Percentiles rank a stretch among this genome's conserved stretches.
Evolutionary conservation across 2,888 invertebrate species (phyloP).

Genomic region (Epinotia brunnichana): DNA sequence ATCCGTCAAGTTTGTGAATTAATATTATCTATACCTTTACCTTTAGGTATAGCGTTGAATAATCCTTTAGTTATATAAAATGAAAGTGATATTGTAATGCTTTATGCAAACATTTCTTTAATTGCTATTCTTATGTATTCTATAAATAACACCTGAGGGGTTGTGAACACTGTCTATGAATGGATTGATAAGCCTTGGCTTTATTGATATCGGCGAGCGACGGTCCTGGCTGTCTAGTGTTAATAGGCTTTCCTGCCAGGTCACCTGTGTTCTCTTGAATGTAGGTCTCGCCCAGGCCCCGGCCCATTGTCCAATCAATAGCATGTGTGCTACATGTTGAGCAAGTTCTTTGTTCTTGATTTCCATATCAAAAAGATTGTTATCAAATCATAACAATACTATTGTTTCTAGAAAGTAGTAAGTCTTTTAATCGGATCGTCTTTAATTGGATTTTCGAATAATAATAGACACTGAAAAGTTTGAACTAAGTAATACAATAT

Average conservation of each 20-base stretch:
- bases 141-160: not conserved
- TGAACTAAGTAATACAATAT: not conserved
- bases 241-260: constrained; percentile 64
- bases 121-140: too few relatives aligned
- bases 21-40: too few relatives aligned
- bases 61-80: too few relatives aligned
- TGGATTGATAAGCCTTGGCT: constrained; percentile 24
- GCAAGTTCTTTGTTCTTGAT: constrained; percentile 25
- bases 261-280: constrained; percentile 62
- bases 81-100: too few relatives aligned
- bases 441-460: not conserved
- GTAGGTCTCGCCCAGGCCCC: constrained; percentile 67
- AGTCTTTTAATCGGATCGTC: too few relatives aligned
- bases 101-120: too few relatives aligned
- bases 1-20: too few relatives aligned
- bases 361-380: not conserved
- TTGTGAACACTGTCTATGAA: constrained; percentile 7
- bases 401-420: not conserved
- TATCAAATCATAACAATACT: not conserved
- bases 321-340: constrained; percentile 31
- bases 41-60: too few relatives aligned
- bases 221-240: constrained; percentile 54
- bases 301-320: constrained; percentile 67
- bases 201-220: constrained; percentile 39
- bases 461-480: not conserved